Evolutionary conservation across 2,113 vertebrate genomes (phyloP).

Genomic region (Sarotherodon lohbergeri): DNA sequence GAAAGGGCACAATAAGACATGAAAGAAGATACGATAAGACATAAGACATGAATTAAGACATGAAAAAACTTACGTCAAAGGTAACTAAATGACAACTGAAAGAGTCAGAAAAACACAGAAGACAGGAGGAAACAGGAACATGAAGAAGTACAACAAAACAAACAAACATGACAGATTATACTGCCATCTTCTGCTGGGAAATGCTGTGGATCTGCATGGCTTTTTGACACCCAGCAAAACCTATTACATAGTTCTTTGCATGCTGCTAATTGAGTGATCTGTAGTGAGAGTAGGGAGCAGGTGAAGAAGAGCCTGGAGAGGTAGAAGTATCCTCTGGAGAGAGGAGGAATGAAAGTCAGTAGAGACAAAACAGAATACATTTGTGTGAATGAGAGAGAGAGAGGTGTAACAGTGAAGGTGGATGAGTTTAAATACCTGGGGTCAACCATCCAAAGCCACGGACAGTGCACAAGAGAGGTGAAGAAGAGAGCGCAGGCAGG

Average conservation of each 20-base stretch:
- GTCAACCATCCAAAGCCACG: not conserved
- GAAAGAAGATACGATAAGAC: too few species aligned
- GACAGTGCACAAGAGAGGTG: not conserved
- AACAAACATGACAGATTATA: not conserved
- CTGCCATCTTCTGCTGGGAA: not conserved
- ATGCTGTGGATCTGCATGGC: not conserved
- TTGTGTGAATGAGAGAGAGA: not conserved
- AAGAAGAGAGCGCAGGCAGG: not conserved
- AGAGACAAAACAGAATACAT: fast-evolving
- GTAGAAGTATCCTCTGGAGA: not conserved
- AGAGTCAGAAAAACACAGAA: not conserved
- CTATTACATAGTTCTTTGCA: not conserved
- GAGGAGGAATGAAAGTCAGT: not conserved
- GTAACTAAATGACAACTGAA: not conserved
- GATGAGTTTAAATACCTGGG: not conserved
- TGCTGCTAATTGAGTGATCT: not conserved
- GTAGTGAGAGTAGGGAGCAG: not conserved
- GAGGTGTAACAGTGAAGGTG: not conserved
- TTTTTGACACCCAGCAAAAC: not conserved
- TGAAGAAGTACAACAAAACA: not conserved
- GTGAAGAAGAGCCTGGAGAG: not conserved
- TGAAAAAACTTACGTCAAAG: not conserved
- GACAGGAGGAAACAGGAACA: not conserved
- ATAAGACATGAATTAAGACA: too few species aligned
- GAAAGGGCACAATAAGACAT: not conserved